Conservation (phyloP, 1,140 invertebrate species). For the Macrotrachela quadricornifera region DNA sequence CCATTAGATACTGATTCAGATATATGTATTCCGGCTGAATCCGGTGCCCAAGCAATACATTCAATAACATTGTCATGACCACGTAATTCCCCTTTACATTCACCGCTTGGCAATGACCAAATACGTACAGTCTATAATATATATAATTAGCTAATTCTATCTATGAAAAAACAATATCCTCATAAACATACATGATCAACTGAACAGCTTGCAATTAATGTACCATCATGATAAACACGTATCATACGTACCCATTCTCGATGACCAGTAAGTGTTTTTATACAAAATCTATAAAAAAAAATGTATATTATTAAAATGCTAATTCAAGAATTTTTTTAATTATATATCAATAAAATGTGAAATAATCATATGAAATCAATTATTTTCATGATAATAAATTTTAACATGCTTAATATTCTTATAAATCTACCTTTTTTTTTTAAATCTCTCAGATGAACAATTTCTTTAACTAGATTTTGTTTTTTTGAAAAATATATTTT, state of each 20-base stretch:
- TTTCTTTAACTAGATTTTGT: too few species aligned
- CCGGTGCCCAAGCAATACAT: slow-evolving; percentile 87
- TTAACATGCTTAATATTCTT: too few species aligned
- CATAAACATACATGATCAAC: slow-evolving; percentile 56
- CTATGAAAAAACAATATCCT: too few species aligned
- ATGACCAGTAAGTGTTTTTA: slow-evolving; percentile 83
- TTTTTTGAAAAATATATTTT: too few species aligned
- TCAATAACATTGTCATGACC: slow-evolving; percentile 97
- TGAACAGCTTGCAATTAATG: slow-evolving; percentile 79
- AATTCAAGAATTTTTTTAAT: too few species aligned
- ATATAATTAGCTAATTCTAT: slow-evolving; percentile 12
- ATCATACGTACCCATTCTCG: slow-evolving; percentile 95
- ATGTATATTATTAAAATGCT: too few species aligned
- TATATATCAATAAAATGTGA: too few species aligned
- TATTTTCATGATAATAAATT: too few species aligned
- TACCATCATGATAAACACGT: slow-evolving; percentile 68
- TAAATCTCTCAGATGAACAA: too few species aligned
- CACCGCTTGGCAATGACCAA: slow-evolving; percentile 68
- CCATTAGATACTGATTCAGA: slow-evolving; percentile 37
- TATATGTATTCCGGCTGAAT: slow-evolving; percentile 52
- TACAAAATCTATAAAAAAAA: slow-evolving; percentile 36
- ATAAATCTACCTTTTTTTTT: too few species aligned
- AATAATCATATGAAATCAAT: too few species aligned
- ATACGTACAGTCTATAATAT: slow-evolving; percentile 69
- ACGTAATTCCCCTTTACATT: slow-evolving; percentile 73